These are phyloP conservation scores for Drosophila burlai DNA, from an alignment of 1,140 invertebrate species.

Conservation along the genomic window DNA sequence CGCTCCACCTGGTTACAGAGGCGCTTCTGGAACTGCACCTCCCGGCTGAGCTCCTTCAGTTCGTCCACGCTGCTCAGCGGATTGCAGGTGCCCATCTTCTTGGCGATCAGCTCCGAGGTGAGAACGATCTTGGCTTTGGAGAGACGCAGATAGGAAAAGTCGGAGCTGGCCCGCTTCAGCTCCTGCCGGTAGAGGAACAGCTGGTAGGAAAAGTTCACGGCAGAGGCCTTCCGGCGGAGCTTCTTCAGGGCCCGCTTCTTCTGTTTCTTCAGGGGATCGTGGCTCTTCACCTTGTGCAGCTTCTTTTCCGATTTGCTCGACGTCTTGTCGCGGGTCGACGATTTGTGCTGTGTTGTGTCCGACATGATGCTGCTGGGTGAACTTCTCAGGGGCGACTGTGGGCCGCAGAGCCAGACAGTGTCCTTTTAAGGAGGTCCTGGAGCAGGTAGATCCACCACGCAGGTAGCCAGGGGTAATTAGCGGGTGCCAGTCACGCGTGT, in stretches of 20 bases:
- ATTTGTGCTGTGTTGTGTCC: conserved; percentile 28
- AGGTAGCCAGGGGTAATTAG: conserved; percentile 51
- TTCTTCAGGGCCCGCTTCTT: conserved; percentile 31
- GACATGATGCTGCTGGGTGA: conserved; percentile 23
- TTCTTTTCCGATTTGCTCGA: conserved; percentile 49
- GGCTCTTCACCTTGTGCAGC: conserved; percentile 13
- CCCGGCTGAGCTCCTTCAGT: conserved; percentile 67
- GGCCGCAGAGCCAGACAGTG: neutral
- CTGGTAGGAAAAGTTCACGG: conserved; percentile 53
- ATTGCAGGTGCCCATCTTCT: conserved; percentile 45
- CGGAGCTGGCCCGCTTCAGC: conserved; percentile 37
- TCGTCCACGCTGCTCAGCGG: conserved; percentile 57
- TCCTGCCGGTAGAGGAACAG: conserved; percentile 70
- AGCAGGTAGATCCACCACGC: conserved; percentile 47
- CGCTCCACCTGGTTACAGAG: conserved; percentile 61
- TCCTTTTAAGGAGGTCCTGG: conserved; percentile 54
- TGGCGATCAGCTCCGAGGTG: conserved; percentile 55
- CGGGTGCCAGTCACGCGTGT: conserved; percentile 36
- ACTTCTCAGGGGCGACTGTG: conserved; percentile 21
- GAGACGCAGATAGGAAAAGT: conserved; percentile 65
- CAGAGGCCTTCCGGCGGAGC: neutral
- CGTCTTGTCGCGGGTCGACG: conserved; percentile 25
- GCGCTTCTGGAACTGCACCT: conserved; percentile 73
- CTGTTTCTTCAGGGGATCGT: conserved; percentile 40
- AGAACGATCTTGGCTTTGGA: conserved; percentile 62